Conservation (phyloP, 2,113 vertebrate species). For the Amazona vittata region DNA sequence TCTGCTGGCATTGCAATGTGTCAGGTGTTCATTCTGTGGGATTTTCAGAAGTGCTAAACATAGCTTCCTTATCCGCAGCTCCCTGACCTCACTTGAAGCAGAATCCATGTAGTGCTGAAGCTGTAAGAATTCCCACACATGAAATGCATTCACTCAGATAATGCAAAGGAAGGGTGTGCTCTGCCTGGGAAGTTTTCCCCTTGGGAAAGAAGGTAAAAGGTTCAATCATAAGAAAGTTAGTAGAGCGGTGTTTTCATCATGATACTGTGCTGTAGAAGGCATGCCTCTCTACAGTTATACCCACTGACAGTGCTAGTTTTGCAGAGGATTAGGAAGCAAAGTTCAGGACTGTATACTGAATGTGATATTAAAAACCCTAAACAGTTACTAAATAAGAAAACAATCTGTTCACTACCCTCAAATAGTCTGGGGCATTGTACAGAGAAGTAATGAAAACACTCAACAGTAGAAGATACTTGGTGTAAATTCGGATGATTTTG, state of each 20-base stretch:
- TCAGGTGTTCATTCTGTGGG: not conserved
- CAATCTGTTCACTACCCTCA: not conserved
- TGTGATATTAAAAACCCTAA: not conserved
- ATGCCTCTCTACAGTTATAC: not conserved
- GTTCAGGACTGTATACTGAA: not conserved
- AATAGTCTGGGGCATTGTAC: not conserved
- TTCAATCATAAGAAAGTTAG: not conserved
- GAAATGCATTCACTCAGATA: not conserved
- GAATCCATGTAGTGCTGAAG: not conserved
- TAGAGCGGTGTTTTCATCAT: not conserved
- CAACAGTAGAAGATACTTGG: not conserved
- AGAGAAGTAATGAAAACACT: not conserved
- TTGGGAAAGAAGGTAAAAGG: constrained; percentile 35
- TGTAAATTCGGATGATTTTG: not conserved
- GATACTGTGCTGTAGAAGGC: not conserved
- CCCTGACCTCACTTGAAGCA: not conserved
- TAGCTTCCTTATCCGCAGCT: constrained; percentile 26
- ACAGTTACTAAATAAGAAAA: not conserved
- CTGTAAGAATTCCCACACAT: not conserved
- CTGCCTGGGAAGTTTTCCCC: not conserved
- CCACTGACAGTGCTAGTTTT: not conserved
- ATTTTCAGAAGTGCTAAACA: constrained; percentile 21
- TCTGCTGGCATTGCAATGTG: not conserved
- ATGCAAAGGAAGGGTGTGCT: constrained; percentile 29
- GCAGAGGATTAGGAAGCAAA: not conserved